Percentiles rank a stretch among this genome's conserved stretches.
These are phyloP conservation scores for Papilio demoleus DNA, from an alignment of 2,888 invertebrate species.

Conservation along the genomic window DNA sequence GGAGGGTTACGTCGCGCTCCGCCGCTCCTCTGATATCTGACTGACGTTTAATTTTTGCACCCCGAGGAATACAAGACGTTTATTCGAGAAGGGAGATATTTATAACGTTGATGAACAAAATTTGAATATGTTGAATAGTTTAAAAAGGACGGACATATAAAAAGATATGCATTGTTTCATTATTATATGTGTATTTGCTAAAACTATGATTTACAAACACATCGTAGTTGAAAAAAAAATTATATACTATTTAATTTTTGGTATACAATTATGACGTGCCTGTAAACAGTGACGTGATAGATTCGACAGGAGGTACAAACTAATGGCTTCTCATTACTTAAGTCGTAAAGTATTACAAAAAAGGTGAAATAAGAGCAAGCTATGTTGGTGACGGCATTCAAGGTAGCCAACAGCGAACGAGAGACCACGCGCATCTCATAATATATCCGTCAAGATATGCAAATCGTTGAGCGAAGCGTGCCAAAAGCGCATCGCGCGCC, in stretches of 20 bases:
- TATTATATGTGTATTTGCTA: not conserved
- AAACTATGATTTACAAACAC: not conserved
- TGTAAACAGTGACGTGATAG: too few relatives aligned
- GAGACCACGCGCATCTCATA: conserved; percentile 68
- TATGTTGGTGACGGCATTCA: conserved; percentile 48
- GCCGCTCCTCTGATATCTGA: conserved; percentile 69
- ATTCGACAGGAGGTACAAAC: too few relatives aligned
- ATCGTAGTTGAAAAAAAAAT: too few relatives aligned
- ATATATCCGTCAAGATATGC: conserved; percentile 68
- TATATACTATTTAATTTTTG: too few relatives aligned
- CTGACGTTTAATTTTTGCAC: conserved; percentile 74
- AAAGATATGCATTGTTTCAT: not conserved
- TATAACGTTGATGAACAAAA: conserved; percentile 24
- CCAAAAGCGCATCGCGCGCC: conserved; percentile 64
- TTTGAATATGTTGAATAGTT: conserved; percentile 17
- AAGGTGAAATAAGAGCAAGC: conserved; percentile 1
- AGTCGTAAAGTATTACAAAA: too few relatives aligned
- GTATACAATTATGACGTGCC: too few relatives aligned
- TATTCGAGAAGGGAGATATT: conserved; percentile 16
- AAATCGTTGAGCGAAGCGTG: conserved; percentile 63
- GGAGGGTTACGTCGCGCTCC: conserved; percentile 58
- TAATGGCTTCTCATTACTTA: too few relatives aligned
- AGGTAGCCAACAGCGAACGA: too few relatives aligned
- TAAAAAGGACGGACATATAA: not conserved
- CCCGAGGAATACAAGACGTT: conserved; percentile 44